Base-by-base conservation (phyloP, 2,113 vertebrate genomes). In the Syngnathus floridae region DNA sequence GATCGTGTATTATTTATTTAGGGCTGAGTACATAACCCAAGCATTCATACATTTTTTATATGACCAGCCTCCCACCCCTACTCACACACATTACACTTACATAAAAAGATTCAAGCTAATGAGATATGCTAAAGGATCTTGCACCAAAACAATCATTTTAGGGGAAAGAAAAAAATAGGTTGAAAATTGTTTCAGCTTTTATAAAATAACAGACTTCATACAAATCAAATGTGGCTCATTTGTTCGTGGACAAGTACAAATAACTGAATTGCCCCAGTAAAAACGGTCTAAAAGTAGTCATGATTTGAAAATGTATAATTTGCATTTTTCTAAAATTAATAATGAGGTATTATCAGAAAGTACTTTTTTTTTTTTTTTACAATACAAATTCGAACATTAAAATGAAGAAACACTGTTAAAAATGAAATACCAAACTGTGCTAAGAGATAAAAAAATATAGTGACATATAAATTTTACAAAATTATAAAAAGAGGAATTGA, bases 1-100 rank as follows among this genome's bases (percentile, higher is more conserved):
- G 78, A 74, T 90, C 87, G 88, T 90, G 43, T 77, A 90, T 90
- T 88, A 91, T 91, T 91, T 78, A 91, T 73, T 77, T 64, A 64
- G 66, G 81, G 81, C 81, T 84, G 85, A 88, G 85, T 85, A 87
- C 82, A 85, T 75, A 84, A 86, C 77, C 85, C 88, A 84, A 79
- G 82, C 74, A 74, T 72, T 75, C 77, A 84, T 91, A 72, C 83
- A 91, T 90, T 88, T 90, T 90, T 90, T 51, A 64, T n/a, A 51
- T 21, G 63, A 90, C 51, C 57, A 80, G 55, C 72, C 31, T 70
- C 76, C 76, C 78, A 76, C 59, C 62, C 59, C 69, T 62, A 55
- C 41, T n/a, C 54, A 81, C 71, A 78, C 54, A 79, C 61, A 67
- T 70, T 48, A 72, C 13, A 46, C 13, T 46, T 14, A 46, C 43